These are phyloP conservation scores for Rhodeus uyekii DNA, from an alignment of 2,797 vertebrate species.

Conservation along the genomic window DNA sequence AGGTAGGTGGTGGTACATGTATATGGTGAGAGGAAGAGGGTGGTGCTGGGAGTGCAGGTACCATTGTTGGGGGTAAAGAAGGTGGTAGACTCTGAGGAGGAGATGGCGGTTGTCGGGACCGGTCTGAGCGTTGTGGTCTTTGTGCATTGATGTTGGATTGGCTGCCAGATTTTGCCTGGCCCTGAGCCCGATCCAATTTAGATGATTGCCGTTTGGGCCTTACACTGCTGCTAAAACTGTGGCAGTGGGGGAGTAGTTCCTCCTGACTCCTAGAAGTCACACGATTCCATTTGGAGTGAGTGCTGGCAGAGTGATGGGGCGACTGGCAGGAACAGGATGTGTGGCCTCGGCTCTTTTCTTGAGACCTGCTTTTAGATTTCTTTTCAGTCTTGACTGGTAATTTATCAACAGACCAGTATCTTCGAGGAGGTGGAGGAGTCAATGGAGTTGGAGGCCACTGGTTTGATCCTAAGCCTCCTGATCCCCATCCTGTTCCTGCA, in stretches of 20 bases:
- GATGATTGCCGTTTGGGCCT: constrained; percentile 76
- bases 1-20: constrained; percentile 72
- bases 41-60: constrained; percentile 76
- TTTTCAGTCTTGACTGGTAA: constrained; percentile 82
- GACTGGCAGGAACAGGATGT: constrained; percentile 73
- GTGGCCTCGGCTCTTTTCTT: constrained; percentile 72
- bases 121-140: constrained; percentile 71
- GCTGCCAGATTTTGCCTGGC: constrained; percentile 76
- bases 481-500: constrained; percentile 71
- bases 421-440: constrained; percentile 78
- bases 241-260: constrained; percentile 77
- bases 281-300: constrained; percentile 73
- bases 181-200: constrained; percentile 74
- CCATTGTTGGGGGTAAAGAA: constrained; percentile 65
- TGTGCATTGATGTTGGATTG: constrained; percentile 78
- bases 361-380: constrained; percentile 74
- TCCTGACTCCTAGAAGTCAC: constrained; percentile 76
- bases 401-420: constrained; percentile 93
- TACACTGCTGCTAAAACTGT: constrained; percentile 71
- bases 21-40: constrained; percentile 72
- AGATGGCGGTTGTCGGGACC: constrained; percentile 66
- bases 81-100: constrained; percentile 68
- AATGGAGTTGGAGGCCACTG: constrained; percentile 75
- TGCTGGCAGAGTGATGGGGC: constrained; percentile 68
- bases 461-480: constrained; percentile 65